Evolutionary conservation across 2,797 vertebrate species (phyloP).

Genomic region (Ctenochaetus hawaiiensis): DNA sequence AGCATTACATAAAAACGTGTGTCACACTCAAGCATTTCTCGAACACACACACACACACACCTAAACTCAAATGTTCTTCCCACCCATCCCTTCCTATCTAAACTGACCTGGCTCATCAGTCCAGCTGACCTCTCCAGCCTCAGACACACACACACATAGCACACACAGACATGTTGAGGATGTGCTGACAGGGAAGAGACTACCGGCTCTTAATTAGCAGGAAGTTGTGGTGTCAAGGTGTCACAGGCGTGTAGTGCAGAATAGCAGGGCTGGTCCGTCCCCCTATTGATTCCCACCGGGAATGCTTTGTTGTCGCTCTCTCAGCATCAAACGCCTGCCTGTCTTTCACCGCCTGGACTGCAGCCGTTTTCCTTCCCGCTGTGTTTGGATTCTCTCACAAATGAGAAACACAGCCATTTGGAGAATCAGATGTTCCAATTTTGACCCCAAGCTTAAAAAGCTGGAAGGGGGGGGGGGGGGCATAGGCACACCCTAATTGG

Average conservation of each 20-base stretch:
- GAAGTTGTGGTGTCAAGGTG: constrained; percentile 88
- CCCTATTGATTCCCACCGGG: constrained; percentile 75
- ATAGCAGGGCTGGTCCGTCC: constrained; percentile 60
- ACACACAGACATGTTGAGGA: constrained; percentile 62
- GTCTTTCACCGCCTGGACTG: constrained; percentile 36
- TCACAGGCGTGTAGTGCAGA: constrained; percentile 72
- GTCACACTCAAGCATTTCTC: constrained; percentile 33
- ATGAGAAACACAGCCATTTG: constrained; percentile 67
- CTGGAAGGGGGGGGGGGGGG: constrained; percentile 22
- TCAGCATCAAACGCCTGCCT: constrained; percentile 62
- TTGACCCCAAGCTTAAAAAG: constrained; percentile 57
- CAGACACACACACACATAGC: constrained; percentile 39
- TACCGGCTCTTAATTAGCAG: constrained; percentile 89
- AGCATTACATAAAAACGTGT: constrained; percentile 39
- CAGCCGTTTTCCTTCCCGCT: constrained; percentile 53
- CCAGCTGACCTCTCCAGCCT: constrained; percentile 66
- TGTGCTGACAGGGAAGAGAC: constrained; percentile 80
- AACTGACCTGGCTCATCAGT: constrained; percentile 66
- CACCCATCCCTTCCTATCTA: constrained; percentile 80
- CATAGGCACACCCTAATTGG: constrained; percentile 76
- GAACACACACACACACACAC: constrained; percentile 38
- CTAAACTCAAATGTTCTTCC: constrained; percentile 57
- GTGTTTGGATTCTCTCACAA: constrained; percentile 63
- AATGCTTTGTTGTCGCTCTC: constrained; percentile 78
- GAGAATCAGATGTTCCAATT: constrained; percentile 64